Conservation (phyloP, 2,797 vertebrate species). For the Anableps anableps region DNA sequence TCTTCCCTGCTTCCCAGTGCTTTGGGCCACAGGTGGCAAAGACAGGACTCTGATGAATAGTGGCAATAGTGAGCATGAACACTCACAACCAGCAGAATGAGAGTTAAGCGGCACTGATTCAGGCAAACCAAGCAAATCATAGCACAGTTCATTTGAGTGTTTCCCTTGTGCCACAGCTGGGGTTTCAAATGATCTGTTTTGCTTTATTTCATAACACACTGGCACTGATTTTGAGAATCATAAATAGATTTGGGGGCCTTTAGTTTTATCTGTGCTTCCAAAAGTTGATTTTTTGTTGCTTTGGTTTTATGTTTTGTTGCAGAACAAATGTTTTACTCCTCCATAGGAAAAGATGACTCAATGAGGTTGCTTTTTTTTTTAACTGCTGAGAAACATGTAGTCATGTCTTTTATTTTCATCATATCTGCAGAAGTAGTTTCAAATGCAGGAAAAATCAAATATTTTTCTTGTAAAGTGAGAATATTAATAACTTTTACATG, state of each 20-base stretch:
- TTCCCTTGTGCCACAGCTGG: constrained; percentile 34
- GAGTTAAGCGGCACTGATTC: constrained; percentile 39
- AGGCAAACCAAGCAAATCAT: constrained; percentile 35
- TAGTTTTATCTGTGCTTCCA: constrained; percentile 21
- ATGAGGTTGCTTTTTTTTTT: background rate
- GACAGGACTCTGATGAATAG: constrained; percentile 59
- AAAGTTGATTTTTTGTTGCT: constrained; percentile 37
- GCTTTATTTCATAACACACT: constrained; percentile 31
- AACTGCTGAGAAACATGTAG: background rate
- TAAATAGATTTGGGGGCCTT: constrained; percentile 32
- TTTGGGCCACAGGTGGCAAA: constrained; percentile 59
- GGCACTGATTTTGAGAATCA: constrained; percentile 16
- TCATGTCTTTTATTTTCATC: background rate
- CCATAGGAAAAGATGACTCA: constrained; percentile 18
- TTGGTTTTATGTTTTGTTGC: constrained; percentile 45
- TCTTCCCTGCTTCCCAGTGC: constrained; percentile 40
- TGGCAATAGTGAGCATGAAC: constrained; percentile 47
- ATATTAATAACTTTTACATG: background rate
- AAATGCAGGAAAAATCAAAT: background rate
- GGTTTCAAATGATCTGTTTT: constrained; percentile 39
- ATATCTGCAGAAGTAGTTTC: background rate
- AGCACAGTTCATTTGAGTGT: constrained; percentile 40
- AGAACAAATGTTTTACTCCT: constrained; percentile 13
- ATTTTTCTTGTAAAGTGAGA: background rate
- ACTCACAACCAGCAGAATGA: constrained; percentile 32